Evolutionary conservation across 1,140 invertebrate genomes (phyloP).

Genomic region (Pentalonia nigronervosa): DNA sequence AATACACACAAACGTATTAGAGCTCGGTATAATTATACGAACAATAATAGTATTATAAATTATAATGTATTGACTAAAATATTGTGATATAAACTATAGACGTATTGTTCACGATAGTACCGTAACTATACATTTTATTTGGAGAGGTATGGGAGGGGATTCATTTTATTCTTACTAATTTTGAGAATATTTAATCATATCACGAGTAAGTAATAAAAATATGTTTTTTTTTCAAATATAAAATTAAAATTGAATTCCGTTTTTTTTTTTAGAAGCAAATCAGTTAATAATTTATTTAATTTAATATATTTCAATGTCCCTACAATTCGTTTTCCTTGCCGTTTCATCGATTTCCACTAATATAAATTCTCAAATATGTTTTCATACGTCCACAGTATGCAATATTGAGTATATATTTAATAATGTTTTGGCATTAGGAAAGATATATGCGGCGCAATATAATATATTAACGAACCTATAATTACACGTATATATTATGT

Average conservation of each 20-base stretch:
- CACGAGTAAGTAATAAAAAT: no score
- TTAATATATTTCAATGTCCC: not conserved
- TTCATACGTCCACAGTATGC: not conserved
- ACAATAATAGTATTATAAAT: not conserved
- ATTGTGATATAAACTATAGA: no score
- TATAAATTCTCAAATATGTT: not conserved
- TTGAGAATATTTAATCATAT: no score
- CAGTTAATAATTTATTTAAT: no score
- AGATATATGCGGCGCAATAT: not conserved
- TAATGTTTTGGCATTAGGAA: not conserved
- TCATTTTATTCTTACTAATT: no score
- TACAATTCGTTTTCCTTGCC: not conserved
- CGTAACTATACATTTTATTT: no score
- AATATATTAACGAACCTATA: not conserved
- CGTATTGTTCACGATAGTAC: no score
- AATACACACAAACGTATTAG: not conserved
- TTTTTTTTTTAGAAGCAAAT: no score
- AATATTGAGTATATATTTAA: not conserved
- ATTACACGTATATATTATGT: not conserved
- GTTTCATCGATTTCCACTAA: not conserved
- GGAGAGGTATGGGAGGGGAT: no score
- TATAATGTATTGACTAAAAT: not conserved
- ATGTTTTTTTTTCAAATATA: not conserved
- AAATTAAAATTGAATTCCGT: no score
- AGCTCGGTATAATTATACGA: not conserved